These are phyloP conservation scores for Doryteuthis pealeii DNA, from an alignment of 1,140 invertebrate species.

Conservation along the genomic window DNA sequence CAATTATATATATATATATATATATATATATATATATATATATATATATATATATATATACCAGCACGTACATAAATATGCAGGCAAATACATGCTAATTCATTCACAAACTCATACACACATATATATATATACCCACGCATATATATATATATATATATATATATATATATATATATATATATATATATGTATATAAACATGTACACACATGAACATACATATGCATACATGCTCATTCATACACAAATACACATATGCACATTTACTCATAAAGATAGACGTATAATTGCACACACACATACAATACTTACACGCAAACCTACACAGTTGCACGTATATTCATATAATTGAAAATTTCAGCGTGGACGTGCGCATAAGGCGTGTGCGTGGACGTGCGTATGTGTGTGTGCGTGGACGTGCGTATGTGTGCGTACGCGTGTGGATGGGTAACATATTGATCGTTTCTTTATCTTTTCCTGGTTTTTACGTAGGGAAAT, in stretches of 20 bases:
- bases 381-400: too few relatives aligned
- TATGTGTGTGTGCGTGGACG: too few relatives aligned
- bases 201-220: not conserved
- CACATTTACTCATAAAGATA: not conserved
- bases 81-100: not conserved
- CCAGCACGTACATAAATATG: not conserved
- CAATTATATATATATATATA: not conserved
- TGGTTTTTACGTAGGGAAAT: too few relatives aligned
- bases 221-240: not conserved
- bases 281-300: not conserved
- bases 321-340: not conserved
- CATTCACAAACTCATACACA: not conserved
- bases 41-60: not conserved
- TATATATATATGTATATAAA: not conserved
- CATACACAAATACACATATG: not conserved
- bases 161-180: not conserved
- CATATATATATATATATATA: not conserved
- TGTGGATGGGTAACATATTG: too few relatives aligned
- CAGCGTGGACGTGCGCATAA: not conserved
- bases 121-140: not conserved
- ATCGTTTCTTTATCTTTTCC: too few relatives aligned
- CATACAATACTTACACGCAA: not conserved
- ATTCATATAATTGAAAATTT: not conserved
- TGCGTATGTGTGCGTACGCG: too few relatives aligned
- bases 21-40: not conserved